phyloP scores from a whole-genome alignment of 2,797 vertebrate genomes.

The Trichosurus vulpecula region DNA sequence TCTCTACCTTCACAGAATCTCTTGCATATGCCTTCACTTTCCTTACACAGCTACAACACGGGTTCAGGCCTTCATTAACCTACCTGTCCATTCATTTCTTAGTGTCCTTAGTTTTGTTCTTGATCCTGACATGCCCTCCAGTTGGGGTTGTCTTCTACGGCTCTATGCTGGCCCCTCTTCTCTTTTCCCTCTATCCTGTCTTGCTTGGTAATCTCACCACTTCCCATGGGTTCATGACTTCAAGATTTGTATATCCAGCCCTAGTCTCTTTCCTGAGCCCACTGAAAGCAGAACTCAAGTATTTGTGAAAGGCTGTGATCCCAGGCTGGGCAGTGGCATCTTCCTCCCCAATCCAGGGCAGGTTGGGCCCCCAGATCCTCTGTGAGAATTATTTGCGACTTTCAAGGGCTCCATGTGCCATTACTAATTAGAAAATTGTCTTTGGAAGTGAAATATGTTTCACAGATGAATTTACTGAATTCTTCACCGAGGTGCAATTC shows the following conservation, averaged over 20 bases:
- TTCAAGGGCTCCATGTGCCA: slow-evolving; percentile 50
- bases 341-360: slow-evolving; percentile 23
- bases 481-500: not conserved
- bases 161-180: not conserved
- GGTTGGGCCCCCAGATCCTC: slow-evolving; percentile 23
- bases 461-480: slow-evolving; percentile 60
- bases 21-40: not conserved
- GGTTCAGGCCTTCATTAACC: not conserved
- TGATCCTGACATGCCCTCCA: not conserved
- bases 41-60: not conserved
- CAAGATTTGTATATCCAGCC: not conserved
- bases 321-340: not conserved
- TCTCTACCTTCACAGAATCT: not conserved
- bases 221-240: not conserved
- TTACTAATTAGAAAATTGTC: slow-evolving; percentile 74
- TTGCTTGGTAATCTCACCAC: not conserved
- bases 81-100: not conserved
- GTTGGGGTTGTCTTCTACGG: not conserved
- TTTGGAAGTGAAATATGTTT: slow-evolving; percentile 72
- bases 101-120: not conserved
- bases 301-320: not conserved
- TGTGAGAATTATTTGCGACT: slow-evolving; percentile 18
- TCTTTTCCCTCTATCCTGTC: not conserved
- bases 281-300: not conserved
- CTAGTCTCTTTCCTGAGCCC: not conserved